Evolutionary conservation across 92 coral and sea anemone species (phyloP).

Genomic region (Siderastrea siderea): DNA sequence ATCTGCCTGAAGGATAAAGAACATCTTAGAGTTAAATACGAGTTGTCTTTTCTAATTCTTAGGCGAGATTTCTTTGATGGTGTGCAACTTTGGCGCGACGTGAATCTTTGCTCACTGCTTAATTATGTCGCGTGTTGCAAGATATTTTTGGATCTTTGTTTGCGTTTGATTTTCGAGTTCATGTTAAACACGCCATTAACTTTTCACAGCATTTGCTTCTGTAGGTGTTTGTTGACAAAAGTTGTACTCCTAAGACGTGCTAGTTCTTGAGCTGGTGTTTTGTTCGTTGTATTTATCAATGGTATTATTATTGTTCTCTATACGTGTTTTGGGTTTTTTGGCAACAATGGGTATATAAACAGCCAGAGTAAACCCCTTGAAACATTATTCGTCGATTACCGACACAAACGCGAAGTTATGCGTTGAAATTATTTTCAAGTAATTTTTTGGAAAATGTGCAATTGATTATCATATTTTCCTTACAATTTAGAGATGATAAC

Average conservation of each 20-base stretch:
- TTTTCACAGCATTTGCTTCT: conserved; percentile 23
- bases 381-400: not conserved
- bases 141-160: conserved; percentile 54
- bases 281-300: not conserved
- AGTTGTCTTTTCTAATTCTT: not conserved
- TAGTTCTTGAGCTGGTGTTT: not conserved
- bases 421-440: not conserved
- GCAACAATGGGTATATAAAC: not conserved
- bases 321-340: not conserved
- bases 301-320: not conserved
- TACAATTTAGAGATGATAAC: not conserved
- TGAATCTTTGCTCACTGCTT: not conserved
- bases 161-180: conserved; percentile 35
- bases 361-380: not conserved
- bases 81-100: not conserved
- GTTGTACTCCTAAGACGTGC: not conserved
- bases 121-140: conserved; percentile 31
- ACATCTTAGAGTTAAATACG: not conserved
- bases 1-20: conserved; percentile 11
- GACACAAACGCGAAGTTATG: not conserved
- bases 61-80: not conserved
- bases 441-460: not conserved
- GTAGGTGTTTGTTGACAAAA: conserved; percentile 35
- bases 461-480: not conserved
- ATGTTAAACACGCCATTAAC: conserved; percentile 39